Percentiles rank a stretch among this genome's conserved stretches.
These are phyloP conservation scores for Brachionus paranguensis DNA, from an alignment of 1,140 invertebrate species.

Conservation along the genomic window DNA sequence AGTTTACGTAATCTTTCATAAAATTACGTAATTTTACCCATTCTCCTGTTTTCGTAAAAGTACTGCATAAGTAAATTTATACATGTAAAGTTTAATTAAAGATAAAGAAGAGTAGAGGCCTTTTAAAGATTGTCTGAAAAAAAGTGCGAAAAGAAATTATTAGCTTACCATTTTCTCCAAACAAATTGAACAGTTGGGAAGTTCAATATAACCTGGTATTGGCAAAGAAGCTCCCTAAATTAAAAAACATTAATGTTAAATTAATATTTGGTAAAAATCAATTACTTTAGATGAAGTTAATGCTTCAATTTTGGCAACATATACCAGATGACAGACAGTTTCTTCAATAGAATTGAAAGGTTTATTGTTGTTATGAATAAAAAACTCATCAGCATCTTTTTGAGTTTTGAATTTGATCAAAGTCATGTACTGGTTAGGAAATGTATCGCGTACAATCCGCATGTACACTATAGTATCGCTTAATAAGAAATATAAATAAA, in stretches of 20 bases:
- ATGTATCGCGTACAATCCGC: conserved; percentile 73
- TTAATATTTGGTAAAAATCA: conserved; percentile 42
- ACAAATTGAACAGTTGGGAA: conserved; percentile 95
- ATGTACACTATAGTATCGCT: conserved; percentile 80
- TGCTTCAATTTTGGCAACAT: conserved; percentile 85
- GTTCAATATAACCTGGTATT: conserved; percentile 70
- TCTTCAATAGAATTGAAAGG: conserved; percentile 88
- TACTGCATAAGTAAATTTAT: too few species aligned
- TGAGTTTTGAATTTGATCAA: conserved; percentile 73
- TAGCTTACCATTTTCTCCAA: conserved; percentile 69
- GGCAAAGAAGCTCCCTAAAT: conserved; percentile 52
- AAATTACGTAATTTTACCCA: too few species aligned
- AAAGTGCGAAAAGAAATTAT: not conserved
- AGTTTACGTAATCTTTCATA: too few species aligned
- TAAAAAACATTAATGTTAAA: conserved; percentile 15
- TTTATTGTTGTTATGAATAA: conserved; percentile 80
- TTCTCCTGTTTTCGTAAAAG: too few species aligned
- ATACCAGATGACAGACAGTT: conserved; percentile 82
- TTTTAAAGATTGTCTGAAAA: too few species aligned
- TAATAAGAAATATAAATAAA: conserved; percentile 42
- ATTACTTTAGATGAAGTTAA: conserved; percentile 60
- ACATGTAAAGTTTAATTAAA: too few species aligned
- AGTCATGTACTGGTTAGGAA: conserved; percentile 94
- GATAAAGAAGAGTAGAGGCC: too few species aligned
- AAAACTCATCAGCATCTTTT: conserved; percentile 80